These are phyloP conservation scores for Lytechinus pictus DNA, from an alignment of 35 echinoderm and acorn worm genomes.

Conservation along the genomic window DNA sequence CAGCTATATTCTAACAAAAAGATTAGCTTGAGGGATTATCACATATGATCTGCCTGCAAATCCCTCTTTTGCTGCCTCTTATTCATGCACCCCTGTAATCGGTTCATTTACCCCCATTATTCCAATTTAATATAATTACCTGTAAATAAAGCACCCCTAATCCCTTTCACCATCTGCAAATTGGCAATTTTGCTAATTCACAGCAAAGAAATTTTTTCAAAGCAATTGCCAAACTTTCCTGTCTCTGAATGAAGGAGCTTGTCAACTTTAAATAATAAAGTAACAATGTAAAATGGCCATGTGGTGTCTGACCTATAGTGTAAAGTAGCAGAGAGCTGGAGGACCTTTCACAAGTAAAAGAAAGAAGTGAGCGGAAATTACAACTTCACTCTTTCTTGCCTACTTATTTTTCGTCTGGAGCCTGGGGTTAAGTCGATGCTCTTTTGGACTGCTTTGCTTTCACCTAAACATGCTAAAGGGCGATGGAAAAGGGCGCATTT, in stretches of 20 bases:
- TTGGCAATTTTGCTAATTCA: constrained; percentile 14
- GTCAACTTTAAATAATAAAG: neutral
- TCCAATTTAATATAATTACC: neutral
- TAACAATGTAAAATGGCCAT: constrained; percentile 17
- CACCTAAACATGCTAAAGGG: neutral
- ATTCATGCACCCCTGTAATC: neutral
- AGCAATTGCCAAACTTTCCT: neutral
- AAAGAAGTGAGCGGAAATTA: constrained; percentile 1
- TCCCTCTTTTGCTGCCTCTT: neutral
- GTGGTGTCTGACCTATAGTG: constrained; percentile 2
- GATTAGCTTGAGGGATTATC: neutral
- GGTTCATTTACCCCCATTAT: neutral
- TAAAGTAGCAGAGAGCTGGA: neutral
- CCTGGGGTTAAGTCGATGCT: neutral
- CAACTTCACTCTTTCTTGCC: neutral
- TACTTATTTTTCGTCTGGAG: neutral
- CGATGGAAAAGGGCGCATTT: neutral
- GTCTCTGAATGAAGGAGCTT: neutral
- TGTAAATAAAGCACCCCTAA: neutral
- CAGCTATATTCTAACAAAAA: neutral
- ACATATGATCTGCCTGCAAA: constrained; percentile 29
- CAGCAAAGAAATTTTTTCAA: constrained; percentile 7
- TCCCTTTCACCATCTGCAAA: neutral
- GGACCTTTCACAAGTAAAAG: constrained; percentile 1
- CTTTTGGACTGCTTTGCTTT: neutral